These are phyloP conservation scores for Centropus bengalensis DNA, from an alignment of 2,113 vertebrate species.

Conservation along the genomic window DNA sequence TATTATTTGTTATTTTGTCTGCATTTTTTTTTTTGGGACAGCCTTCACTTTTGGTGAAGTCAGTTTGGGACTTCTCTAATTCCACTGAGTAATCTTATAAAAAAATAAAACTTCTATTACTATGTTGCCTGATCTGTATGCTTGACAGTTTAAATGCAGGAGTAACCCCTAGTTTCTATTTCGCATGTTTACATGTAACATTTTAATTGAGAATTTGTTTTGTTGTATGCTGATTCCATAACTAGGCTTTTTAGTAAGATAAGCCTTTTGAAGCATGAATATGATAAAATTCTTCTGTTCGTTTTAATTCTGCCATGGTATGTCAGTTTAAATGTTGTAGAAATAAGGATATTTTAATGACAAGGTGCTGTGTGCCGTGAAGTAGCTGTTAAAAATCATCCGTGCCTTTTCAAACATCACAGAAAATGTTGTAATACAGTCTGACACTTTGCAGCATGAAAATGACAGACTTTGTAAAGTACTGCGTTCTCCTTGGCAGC, in stretches of 20 bases:
- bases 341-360: conserved; percentile 33
- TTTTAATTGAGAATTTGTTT: neutral
- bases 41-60: neutral
- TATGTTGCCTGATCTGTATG: neutral
- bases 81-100: neutral
- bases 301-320: neutral
- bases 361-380: conserved; percentile 41
- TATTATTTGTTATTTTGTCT: neutral
- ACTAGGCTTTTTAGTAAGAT: neutral
- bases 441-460: conserved; percentile 36
- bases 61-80: neutral
- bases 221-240: neutral
- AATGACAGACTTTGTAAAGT: neutral
- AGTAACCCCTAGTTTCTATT: neutral
- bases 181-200: neutral
- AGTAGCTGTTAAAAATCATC: conserved; percentile 46
- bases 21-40: neutral
- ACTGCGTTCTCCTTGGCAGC: conserved; percentile 9
- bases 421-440: conserved; percentile 6
- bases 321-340: conserved; percentile 12
- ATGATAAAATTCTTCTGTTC: neutral
- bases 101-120: neutral
- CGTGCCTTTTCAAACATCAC: conserved; percentile 31
- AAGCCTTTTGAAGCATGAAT: neutral
- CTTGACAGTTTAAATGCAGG: neutral